phyloP scores from a whole-genome alignment of 2,888 invertebrate genomes.

The Vesta saturnalis region DNA sequence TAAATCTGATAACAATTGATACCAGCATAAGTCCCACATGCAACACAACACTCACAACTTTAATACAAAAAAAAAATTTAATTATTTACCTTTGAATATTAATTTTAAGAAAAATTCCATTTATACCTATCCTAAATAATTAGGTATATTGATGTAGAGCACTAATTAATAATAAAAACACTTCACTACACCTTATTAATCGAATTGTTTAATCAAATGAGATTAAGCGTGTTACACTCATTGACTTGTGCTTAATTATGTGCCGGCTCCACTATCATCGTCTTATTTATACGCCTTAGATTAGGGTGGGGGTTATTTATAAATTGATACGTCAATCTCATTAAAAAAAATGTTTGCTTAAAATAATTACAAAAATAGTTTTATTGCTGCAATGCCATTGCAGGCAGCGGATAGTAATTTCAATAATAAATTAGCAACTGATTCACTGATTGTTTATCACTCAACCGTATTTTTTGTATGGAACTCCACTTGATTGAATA shows the following conservation, averaged over 20 bases:
- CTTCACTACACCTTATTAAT: slow-evolving; percentile 20
- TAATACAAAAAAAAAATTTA: neutral
- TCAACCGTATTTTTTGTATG: too few relatives aligned
- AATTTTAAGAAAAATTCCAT: slow-evolving; percentile 39
- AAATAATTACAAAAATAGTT: neutral
- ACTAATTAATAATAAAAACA: slow-evolving; percentile 7
- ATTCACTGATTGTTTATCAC: too few relatives aligned
- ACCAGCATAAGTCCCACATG: too few relatives aligned
- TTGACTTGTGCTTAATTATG: slow-evolving; percentile 37
- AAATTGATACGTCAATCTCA: slow-evolving; percentile 21
- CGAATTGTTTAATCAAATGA: slow-evolving; percentile 29
- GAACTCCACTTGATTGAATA: too few relatives aligned
- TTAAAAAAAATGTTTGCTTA: neutral
- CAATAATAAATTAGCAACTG: too few relatives aligned
- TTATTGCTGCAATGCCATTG: too few relatives aligned
- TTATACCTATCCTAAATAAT: slow-evolving; percentile 23
- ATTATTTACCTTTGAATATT: slow-evolving; percentile 38
- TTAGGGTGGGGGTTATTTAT: slow-evolving; percentile 31
- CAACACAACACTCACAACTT: neutral
- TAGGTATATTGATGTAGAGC: too few relatives aligned
- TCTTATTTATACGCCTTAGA: slow-evolving; percentile 32
- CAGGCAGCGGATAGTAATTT: too few relatives aligned
- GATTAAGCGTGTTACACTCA: slow-evolving; percentile 30
- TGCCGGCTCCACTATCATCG: slow-evolving; percentile 37
- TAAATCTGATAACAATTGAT: too few relatives aligned